phyloP scores from a whole-genome alignment of 2,797 vertebrate species.

The Poecilia velifera region DNA sequence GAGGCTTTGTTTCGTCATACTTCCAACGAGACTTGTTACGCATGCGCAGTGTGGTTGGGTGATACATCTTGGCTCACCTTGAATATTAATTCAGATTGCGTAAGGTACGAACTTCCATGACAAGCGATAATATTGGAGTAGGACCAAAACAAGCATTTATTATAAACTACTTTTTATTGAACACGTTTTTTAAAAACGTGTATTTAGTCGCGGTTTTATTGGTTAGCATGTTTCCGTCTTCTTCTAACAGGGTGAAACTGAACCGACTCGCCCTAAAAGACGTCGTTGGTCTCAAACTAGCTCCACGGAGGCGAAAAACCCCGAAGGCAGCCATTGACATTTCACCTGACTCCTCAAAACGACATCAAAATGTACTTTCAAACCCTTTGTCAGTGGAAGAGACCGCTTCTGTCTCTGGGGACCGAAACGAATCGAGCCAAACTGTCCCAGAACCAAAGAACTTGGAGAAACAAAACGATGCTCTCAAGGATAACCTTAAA shows the following conservation, averaged over 20 bases:
- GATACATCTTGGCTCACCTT: not conserved
- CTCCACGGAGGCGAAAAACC: constrained; percentile 28
- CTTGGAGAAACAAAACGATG: not conserved
- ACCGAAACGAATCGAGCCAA: not conserved
- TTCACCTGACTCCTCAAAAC: not conserved
- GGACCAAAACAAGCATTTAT: not conserved
- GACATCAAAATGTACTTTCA: not conserved
- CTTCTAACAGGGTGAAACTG: constrained; percentile 46
- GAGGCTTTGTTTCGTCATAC: not conserved
- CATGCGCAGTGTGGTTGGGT: constrained; percentile 27
- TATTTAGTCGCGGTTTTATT: not conserved
- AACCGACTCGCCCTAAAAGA: constrained; percentile 50
- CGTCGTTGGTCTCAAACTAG: not conserved
- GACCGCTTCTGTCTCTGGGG: rapidly evolving
- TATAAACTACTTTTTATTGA: not conserved
- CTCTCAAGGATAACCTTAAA: rapidly evolving
- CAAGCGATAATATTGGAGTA: rapidly evolving
- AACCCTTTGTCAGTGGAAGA: not conserved
- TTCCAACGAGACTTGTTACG: not conserved
- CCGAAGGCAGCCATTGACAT: rapidly evolving
- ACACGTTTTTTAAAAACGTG: not conserved
- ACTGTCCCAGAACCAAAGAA: not conserved
- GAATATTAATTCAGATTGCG: not conserved
- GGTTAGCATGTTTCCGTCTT: constrained; percentile 46
- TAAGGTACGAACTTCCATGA: no score